Percentiles rank a stretch among this genome's conserved stretches.
Conservation (phyloP, 2,888 invertebrate species). For the Deilephila elpenor region DNA sequence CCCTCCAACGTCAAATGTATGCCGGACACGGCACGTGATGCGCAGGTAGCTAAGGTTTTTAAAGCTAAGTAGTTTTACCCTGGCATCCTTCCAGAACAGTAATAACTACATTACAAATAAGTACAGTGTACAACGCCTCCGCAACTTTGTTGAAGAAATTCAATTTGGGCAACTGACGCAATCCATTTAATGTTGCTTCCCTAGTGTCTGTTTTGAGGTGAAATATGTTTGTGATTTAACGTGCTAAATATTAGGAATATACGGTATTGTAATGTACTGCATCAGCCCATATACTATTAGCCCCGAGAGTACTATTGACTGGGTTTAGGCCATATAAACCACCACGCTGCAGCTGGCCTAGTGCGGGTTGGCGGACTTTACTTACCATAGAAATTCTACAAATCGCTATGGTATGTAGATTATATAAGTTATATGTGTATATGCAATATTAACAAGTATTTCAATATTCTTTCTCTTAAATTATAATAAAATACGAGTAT, state of each 20-base stretch:
- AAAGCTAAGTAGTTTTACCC: slow-evolving; percentile 62
- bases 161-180: slow-evolving; percentile 48
- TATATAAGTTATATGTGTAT: too few species aligned
- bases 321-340: too few species aligned
- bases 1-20: slow-evolving; percentile 38
- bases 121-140: slow-evolving; percentile 49
- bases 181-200: slow-evolving; percentile 39
- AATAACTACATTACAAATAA: slow-evolving; percentile 71
- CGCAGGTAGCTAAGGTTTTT: slow-evolving; percentile 67
- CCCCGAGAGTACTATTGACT: too few species aligned
- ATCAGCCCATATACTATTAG: too few species aligned
- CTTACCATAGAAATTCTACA: too few species aligned
- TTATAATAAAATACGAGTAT: too few species aligned
- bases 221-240: not conserved
- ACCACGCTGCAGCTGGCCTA: too few species aligned
- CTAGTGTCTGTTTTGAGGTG: not conserved
- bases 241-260: not conserved
- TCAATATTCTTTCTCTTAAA: too few species aligned
- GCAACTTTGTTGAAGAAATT: slow-evolving; percentile 37
- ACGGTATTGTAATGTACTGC: too few species aligned
- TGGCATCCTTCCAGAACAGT: slow-evolving; percentile 66
- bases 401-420: too few species aligned
- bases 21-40: slow-evolving; percentile 51
- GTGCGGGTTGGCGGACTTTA: too few species aligned
- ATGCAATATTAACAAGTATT: too few species aligned